Evolutionary conservation across 2,797 vertebrate species (phyloP).

Genomic region (Phylloscopus collybita): DNA sequence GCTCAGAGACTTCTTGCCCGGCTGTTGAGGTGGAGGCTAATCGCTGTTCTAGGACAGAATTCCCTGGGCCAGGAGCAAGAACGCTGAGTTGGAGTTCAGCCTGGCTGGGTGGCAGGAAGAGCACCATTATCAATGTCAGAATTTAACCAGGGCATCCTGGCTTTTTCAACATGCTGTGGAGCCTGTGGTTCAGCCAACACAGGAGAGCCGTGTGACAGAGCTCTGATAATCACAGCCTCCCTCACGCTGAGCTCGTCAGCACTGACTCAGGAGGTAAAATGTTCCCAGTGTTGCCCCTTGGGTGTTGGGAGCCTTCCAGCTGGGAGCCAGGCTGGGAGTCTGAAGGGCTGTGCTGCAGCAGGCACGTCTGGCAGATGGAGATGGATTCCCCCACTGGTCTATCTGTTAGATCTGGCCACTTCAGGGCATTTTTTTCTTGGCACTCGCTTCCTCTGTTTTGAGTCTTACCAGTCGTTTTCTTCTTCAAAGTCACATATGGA

Average conservation of each 20-base stretch:
- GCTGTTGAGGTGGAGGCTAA: neutral
- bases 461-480: conserved; percentile 82
- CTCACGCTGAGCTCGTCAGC: neutral
- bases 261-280: neutral
- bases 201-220: neutral
- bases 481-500: conserved; percentile 88
- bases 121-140: neutral
- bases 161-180: neutral
- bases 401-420: conserved; percentile 47
- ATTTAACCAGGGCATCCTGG: neutral
- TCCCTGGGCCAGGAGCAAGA: neutral
- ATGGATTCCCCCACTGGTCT: neutral
- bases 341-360: neutral
- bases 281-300: neutral
- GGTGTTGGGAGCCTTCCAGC: conserved; percentile 24
- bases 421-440: conserved; percentile 22
- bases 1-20: neutral
- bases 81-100: accelerated
- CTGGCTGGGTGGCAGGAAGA: accelerated
- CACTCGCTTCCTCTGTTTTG: neutral
- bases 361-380: conserved; percentile 4
- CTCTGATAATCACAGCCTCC: neutral
- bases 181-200: neutral
- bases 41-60: neutral
- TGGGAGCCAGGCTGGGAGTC: neutral